These are phyloP conservation scores for Phymatocera aterrima DNA, from an alignment of 2,888 invertebrate genomes.

Conservation along the genomic window DNA sequence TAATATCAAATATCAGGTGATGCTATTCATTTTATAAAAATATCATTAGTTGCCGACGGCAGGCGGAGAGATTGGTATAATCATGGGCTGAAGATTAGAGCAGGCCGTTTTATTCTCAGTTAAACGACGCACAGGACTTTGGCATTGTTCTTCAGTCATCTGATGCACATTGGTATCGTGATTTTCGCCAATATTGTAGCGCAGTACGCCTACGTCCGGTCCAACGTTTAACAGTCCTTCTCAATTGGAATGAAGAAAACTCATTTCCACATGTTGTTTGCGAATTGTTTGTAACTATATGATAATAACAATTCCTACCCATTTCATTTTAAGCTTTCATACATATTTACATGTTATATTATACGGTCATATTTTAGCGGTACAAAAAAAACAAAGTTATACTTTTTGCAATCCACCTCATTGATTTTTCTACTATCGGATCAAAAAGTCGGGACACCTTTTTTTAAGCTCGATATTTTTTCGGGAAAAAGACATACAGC, in stretches of 20 bases:
- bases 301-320: too few species aligned
- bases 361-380: too few species aligned
- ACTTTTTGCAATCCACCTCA: too few species aligned
- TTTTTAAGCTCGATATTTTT: too few species aligned
- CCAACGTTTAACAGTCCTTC: constrained; percentile 18
- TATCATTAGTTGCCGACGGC: background rate
- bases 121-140: background rate
- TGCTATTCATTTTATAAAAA: too few species aligned
- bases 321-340: too few species aligned
- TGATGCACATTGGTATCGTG: background rate
- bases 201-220: background rate
- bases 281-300: constrained; percentile 7
- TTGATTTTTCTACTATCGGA: too few species aligned
- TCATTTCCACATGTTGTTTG: constrained; percentile 12
- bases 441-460: too few species aligned
- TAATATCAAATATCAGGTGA: too few species aligned
- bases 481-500: too few species aligned
- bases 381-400: too few species aligned
- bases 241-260: constrained; percentile 12
- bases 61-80: background rate
- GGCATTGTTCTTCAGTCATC: background rate
- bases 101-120: background rate
- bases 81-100: background rate
- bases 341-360: too few species aligned
- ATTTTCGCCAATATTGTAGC: background rate